A percentile compares a stretch with the other conserved stretches of the same genome.
Evolutionary conservation across 2,888 invertebrate species (phyloP).

Genomic region (Petrolisthes cinctipes): DNA sequence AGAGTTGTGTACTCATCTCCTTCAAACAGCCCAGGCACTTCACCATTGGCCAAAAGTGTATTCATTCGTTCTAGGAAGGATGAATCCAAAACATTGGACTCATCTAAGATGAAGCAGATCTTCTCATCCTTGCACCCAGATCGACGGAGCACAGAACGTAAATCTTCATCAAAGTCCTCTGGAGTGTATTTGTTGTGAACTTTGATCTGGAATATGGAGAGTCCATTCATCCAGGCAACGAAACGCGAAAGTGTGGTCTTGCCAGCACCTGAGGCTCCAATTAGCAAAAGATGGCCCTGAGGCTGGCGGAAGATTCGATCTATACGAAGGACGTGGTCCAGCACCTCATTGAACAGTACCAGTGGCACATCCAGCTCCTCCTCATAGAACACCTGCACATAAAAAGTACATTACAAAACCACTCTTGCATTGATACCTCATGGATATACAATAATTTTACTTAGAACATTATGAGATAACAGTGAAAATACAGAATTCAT

Average conservation of each 20-base stretch:
- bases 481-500: not conserved
- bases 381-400: conserved; percentile 89
- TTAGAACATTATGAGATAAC: not conserved
- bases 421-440: not conserved
- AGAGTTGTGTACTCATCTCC: conserved; percentile 98
- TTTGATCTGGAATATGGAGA: conserved; percentile 99
- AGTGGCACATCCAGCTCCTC: conserved; percentile 98
- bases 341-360: conserved; percentile 98
- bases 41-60: conserved; percentile 97
- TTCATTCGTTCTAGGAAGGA: conserved; percentile 99
- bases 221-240: conserved; percentile 99
- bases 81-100: conserved; percentile 98
- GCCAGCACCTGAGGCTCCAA: conserved; percentile 98
- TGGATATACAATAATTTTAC: not conserved
- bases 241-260: conserved; percentile 99
- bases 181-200: conserved; percentile 99
- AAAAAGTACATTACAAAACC: conserved; percentile 23
- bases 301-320: conserved; percentile 99
- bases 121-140: conserved; percentile 93
- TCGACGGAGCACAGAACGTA: conserved; percentile 87
- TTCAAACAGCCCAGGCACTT: conserved; percentile 94
- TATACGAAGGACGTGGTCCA: conserved; percentile 97
- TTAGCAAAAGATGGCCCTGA: conserved; percentile 96
- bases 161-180: conserved; percentile 98
- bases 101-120: conserved; percentile 98